These are phyloP conservation scores for Drosophila peninsularis DNA, from an alignment of 2,888 invertebrate species.

Conservation along the genomic window DNA sequence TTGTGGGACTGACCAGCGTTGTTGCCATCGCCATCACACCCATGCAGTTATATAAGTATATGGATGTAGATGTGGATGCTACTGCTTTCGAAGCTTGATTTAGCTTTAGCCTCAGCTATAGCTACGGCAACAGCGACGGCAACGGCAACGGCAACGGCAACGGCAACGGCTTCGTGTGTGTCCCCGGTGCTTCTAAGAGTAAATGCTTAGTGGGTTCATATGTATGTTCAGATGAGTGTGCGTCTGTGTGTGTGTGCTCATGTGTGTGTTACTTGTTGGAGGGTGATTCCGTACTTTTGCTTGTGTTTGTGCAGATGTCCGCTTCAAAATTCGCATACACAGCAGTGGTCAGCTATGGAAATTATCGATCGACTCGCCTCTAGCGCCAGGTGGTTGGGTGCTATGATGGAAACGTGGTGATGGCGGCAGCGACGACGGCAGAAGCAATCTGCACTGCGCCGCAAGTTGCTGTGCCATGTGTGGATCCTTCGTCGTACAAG, in stretches of 20 bases:
- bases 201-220: constrained; percentile 52
- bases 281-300: constrained; percentile 64
- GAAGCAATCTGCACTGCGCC: constrained; percentile 77
- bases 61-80: constrained; percentile 57
- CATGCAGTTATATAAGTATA: constrained; percentile 38
- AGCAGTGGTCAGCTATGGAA: constrained; percentile 84
- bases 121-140: constrained; percentile 29
- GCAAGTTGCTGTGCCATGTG: constrained; percentile 67
- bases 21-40: constrained; percentile 60
- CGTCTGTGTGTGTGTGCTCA: constrained; percentile 27
- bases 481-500: constrained; percentile 61
- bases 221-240: constrained; percentile 34
- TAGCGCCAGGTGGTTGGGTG: constrained; percentile 82
- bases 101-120: constrained; percentile 63
- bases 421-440: constrained; percentile 63
- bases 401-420: constrained; percentile 73
- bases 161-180: constrained; percentile 54
- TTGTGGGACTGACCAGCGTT: constrained; percentile 75
- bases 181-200: constrained; percentile 75
- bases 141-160: constrained; percentile 23
- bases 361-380: constrained; percentile 85
- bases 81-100: constrained; percentile 74
- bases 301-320: constrained; percentile 79
- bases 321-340: constrained; percentile 83
- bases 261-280: constrained; percentile 50